Evolutionary conservation across 2,888 invertebrate genomes (phyloP), one percentile per base, ranked within the genome.

Genomic region (Onchidella celtica): DNA sequence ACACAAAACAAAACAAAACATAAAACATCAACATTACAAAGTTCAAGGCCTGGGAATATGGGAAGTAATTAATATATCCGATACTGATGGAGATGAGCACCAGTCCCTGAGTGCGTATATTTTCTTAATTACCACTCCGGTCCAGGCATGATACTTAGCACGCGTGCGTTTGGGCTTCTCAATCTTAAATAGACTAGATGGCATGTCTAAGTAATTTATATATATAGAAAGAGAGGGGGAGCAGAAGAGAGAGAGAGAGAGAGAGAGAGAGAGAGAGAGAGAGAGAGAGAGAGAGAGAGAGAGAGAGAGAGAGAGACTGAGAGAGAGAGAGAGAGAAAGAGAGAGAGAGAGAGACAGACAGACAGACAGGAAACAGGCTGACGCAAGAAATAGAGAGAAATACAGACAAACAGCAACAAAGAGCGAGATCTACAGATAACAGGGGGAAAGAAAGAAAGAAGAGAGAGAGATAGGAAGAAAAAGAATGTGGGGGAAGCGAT

Each of bases 261-360:
- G n/a, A 6, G 4, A 21, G 3, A 61, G n/a, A 61, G 24, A 21
- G 3, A n/a, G n/a, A 6, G 24, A 4, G 24, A 61, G 9, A 14
- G 4, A 4, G n/a, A 6, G n/a, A 61, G 3, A 4, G 4, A 6
- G 24, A 24, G 4, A 6, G 61, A 61, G 3, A 4, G 4, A 61
- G n/a, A 61, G n/a, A 61, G 61, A 6, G n/a, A 21, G 61, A 61
- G 61, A 61, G n/a, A 21, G 24, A 61, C n/a, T n/a, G 24, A n/a
- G 61, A 61, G 3, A 21, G n/a, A 61, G 61, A 61, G 61, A 61
- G n/a, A 61, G 61, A 61, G n/a, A 21, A n/a, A 61, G 61, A 61
- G n/a, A 21, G n/a, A 61, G 61, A 61, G n/a, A 61, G 61, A 61
- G n/a, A 21, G n/a, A 61, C 9, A 1, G 17, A 27, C 27, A 72